These are phyloP conservation scores for Leptura quadrifasciata DNA, from an alignment of 2,888 invertebrate species.

Conservation along the genomic window DNA sequence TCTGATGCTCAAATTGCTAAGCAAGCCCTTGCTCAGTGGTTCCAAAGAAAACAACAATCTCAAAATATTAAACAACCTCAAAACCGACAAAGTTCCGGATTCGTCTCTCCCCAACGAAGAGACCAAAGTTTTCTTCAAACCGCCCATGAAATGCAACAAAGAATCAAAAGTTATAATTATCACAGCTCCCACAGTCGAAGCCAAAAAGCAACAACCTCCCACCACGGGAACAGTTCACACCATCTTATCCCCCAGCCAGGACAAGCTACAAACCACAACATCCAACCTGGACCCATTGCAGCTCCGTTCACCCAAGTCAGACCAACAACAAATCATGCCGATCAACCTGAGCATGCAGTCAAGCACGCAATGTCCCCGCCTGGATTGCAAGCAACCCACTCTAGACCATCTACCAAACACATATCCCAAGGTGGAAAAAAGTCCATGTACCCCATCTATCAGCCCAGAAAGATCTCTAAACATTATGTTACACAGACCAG, in stretches of 20 bases:
- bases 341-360: constrained; percentile 17
- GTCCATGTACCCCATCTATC: background rate
- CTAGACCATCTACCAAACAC: background rate
- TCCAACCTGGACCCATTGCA: constrained; percentile 27
- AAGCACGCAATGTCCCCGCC: background rate
- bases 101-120: constrained; percentile 41
- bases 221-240: constrained; percentile 23
- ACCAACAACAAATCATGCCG: constrained; percentile 26
- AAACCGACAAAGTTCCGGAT: constrained; percentile 40
- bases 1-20: constrained; percentile 50
- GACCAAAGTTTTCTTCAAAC: constrained; percentile 35
- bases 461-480: background rate
- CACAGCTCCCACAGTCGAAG: background rate
- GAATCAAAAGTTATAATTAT: constrained; percentile 13
- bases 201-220: constrained; percentile 26
- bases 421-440: constrained; percentile 2
- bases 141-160: constrained; percentile 24
- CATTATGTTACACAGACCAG: background rate
- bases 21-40: constrained; percentile 57
- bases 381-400: constrained; percentile 14
- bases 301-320: constrained; percentile 11
- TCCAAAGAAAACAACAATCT: constrained; percentile 55
- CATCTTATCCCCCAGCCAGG: constrained; percentile 15
- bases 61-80: constrained; percentile 47
- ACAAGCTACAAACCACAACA: constrained; percentile 13